Evolutionary conservation across 2,797 vertebrate genomes (phyloP), one percentile per base, ranked within the genome.

Genomic region (Brachyalestes nurse): DNA sequence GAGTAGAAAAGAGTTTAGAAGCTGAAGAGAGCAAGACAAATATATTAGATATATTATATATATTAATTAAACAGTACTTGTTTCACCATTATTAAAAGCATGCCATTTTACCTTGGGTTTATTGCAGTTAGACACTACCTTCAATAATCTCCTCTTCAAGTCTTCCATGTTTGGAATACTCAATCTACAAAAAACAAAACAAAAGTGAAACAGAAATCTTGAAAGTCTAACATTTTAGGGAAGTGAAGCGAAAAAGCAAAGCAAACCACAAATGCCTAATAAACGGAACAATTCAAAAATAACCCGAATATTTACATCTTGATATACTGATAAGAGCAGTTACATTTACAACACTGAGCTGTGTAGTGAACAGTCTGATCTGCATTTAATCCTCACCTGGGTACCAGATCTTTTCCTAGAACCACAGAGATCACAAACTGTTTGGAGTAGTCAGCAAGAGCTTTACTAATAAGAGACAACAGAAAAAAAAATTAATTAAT

Each of bases 101-200:
- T 25, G 5, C 53, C 45, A n/a, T 62, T 83, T 86, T 88, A 99
- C 98, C 95, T 99, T 99, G 4, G 98, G 97, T 75, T 96, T 97
- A 85, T 92, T 96, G 88, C 97, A 98, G 87, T 97, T 96, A 49
- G 97, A 96, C 23, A 99, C 96, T 73, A 99, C 96, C 84, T 96
- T 95, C 23, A 99, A 89, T 80, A 99, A 94, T 84, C 94, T 94
- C 84, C 84, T 95, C 91, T 99, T 99, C 82, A 99, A 88, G 67
- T 98, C 97, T 83, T 98, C 97, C 95, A 99, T 94, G 87, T 97
- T 99, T 78, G 96, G 94, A 89, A 99, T 96, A 79, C 98, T 99
- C 84, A 99, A 77, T 90, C 98, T 99, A 88, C 47, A 6, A 2
- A n/a, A 67, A 16, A 45, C 1, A 28, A 34, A 34, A 34, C 34